These are phyloP conservation scores for Hydrocynus forskahlii DNA, from an alignment of 2,797 vertebrate genomes.

Conservation along the genomic window DNA sequence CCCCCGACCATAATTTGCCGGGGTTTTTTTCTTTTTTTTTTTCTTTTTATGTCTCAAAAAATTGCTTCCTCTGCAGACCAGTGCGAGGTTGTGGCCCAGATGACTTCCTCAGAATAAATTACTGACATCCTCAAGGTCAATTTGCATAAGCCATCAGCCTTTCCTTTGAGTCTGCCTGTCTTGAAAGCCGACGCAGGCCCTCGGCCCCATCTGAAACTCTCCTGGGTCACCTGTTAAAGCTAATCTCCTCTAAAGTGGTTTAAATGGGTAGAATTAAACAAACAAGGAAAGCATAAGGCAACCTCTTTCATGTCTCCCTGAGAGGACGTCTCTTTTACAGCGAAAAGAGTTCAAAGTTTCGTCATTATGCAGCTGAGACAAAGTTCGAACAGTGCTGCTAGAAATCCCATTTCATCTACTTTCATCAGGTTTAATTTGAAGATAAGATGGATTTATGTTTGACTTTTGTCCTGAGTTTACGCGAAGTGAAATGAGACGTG, in stretches of 20 bases:
- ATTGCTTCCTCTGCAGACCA: conserved; percentile 42
- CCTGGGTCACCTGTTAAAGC: conserved; percentile 56
- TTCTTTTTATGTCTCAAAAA: conserved; percentile 45
- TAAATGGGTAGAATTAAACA: conserved; percentile 59
- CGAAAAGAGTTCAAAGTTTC: conserved; percentile 52
- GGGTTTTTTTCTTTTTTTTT: conserved; percentile 23
- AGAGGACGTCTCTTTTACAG: conserved; percentile 38
- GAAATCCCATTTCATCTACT: conserved; percentile 30
- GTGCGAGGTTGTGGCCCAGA: conserved; percentile 42
- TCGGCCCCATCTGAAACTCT: conserved; percentile 43
- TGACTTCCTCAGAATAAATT: conserved; percentile 59
- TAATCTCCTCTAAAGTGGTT: conserved; percentile 56
- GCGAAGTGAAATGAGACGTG: neutral
- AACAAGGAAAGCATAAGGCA: conserved; percentile 53
- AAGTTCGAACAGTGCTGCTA: conserved; percentile 31
- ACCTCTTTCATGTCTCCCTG: conserved; percentile 43
- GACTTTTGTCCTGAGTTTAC: no score
- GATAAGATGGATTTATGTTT: neutral
- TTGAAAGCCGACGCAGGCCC: conserved; percentile 45
- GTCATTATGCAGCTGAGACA: conserved; percentile 34
- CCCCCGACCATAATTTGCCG: conserved; percentile 43
- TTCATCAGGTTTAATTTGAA: neutral
- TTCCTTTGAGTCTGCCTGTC: conserved; percentile 54
- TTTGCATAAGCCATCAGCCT: conserved; percentile 62
- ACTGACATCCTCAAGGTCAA: conserved; percentile 45